Evolutionary conservation across 2,797 vertebrate species (phyloP).

Genomic region (Spinus olivaceus): DNA sequence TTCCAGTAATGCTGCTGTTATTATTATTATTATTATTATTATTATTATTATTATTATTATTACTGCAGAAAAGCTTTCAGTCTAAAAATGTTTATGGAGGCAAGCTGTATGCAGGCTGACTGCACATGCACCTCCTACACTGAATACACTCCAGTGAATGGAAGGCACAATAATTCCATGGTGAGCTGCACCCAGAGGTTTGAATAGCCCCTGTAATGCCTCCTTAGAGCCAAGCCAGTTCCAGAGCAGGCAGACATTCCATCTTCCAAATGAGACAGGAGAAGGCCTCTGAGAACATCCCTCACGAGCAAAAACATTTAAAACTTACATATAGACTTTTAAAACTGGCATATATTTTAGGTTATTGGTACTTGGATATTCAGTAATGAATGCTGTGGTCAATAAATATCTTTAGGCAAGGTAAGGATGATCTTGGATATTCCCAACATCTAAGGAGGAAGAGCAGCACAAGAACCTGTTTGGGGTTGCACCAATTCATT

Average conservation of each 20-base stretch:
- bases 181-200: constrained; percentile 31
- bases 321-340: constrained; percentile 57
- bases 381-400: constrained; percentile 36
- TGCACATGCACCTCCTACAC: neutral
- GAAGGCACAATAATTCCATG: constrained; percentile 20
- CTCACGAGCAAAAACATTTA: constrained; percentile 59
- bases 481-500: neutral
- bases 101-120: constrained; percentile 15
- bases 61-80: constrained; percentile 7
- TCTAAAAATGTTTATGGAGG: neutral
- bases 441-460: neutral
- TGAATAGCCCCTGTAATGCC: constrained; percentile 51
- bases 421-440: neutral
- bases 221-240: constrained; percentile 43
- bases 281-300: constrained; percentile 63
- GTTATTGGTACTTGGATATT: constrained; percentile 51
- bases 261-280: constrained; percentile 66
- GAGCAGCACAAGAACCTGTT: neutral
- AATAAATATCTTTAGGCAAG: constrained; percentile 47
- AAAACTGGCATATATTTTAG: constrained; percentile 53
- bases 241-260: constrained; percentile 40
- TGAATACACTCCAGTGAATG: neutral
- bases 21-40: constrained; percentile 21
- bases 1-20: neutral
- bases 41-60: neutral